phyloP scores from a whole-genome alignment of 2,113 vertebrate genomes.

The Illadopsis cleaveri region DNA sequence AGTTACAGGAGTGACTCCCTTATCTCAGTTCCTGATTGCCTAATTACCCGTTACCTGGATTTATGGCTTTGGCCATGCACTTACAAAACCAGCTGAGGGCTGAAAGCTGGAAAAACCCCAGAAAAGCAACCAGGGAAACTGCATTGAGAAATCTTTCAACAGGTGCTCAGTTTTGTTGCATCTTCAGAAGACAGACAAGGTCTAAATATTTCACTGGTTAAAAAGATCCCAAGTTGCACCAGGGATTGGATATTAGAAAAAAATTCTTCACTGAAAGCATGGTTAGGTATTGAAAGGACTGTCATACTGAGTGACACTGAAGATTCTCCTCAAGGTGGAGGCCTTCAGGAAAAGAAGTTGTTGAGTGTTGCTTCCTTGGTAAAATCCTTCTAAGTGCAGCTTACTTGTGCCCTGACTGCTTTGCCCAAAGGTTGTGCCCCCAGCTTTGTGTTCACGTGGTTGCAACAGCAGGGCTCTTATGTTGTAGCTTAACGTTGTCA shows the following conservation, averaged over 20 bases:
- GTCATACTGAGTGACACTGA: accelerated
- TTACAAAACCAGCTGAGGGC: background rate
- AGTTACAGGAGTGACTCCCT: background rate
- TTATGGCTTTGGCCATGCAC: background rate
- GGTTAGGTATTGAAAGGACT: background rate
- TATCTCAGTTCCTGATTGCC: background rate
- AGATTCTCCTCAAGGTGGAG: too few species aligned
- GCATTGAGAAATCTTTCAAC: background rate
- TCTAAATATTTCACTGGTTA: background rate
- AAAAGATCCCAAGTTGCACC: accelerated
- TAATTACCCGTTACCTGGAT: background rate
- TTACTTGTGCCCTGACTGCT: background rate
- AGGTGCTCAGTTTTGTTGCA: background rate
- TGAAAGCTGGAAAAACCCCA: background rate
- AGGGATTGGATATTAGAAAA: background rate
- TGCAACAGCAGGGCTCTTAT: background rate
- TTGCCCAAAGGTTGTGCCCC: background rate
- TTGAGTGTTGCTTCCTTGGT: background rate
- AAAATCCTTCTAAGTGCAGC: background rate
- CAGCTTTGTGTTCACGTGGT: accelerated
- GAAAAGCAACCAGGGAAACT: background rate
- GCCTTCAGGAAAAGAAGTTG: background rate
- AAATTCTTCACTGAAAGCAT: background rate
- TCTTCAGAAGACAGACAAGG: background rate
- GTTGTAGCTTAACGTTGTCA: accelerated